phyloP scores from a whole-genome alignment of 2,888 invertebrate species.

The Lasius fuliginosus region DNA sequence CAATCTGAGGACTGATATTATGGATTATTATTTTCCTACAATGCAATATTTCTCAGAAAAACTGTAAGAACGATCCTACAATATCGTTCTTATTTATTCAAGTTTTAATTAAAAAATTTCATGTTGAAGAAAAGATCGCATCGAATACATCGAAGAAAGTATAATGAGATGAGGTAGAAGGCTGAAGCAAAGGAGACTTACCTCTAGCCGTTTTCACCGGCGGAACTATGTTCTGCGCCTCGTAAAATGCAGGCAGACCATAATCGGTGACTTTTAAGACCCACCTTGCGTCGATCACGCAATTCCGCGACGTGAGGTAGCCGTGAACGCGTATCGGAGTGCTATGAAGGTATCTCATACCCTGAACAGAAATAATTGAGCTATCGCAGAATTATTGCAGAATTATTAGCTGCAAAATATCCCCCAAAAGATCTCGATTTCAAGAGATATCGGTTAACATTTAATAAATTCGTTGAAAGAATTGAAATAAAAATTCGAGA shows the following conservation, averaged over 20 bases:
- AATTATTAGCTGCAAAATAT: neutral
- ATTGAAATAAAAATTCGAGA: neutral
- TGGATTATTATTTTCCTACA: neutral
- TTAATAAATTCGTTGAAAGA: neutral
- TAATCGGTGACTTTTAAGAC: conserved; percentile 98
- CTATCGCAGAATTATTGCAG: conserved; percentile 4
- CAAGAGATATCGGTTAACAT: neutral
- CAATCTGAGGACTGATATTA: neutral
- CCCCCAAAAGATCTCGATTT: neutral
- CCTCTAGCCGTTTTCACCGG: conserved; percentile 91
- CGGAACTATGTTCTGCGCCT: conserved; percentile 90
- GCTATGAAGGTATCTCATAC: conserved; percentile 96
- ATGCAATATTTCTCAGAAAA: neutral
- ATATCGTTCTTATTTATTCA: neutral
- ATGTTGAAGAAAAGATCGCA: neutral
- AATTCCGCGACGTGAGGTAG: conserved; percentile 95
- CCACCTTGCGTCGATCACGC: conserved; percentile 98
- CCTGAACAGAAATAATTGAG: conserved; percentile 86
- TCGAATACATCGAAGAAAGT: neutral
- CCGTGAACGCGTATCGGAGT: conserved; percentile 95
- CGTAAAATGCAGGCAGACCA: conserved; percentile 92
- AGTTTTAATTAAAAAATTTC: conserved; percentile 6
- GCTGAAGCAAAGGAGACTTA: conserved; percentile 80
- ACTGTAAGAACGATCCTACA: neutral
- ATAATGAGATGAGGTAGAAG: neutral